Percentiles rank a stretch among this genome's conserved stretches.
Conservation (phyloP, 2,113 vertebrate species). For the Corythornis cristatus region DNA sequence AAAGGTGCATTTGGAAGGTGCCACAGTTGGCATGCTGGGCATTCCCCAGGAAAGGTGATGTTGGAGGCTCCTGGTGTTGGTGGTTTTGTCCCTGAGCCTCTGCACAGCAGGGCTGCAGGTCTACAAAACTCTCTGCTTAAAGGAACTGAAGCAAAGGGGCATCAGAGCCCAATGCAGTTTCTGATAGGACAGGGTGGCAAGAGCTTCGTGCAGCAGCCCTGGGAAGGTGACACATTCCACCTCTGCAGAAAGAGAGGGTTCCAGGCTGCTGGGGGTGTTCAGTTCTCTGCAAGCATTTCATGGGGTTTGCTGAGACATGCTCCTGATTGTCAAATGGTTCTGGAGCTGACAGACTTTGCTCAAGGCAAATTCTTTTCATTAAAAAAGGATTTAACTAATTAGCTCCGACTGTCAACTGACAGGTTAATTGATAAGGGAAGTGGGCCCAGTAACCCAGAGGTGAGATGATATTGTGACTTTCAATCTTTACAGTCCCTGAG, state of each 20-base stretch:
- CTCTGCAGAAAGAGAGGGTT: neutral
- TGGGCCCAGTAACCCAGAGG: slow-evolving; percentile 30
- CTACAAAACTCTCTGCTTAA: neutral
- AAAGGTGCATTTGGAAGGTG: neutral
- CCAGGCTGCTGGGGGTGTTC: neutral
- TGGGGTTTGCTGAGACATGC: slow-evolving; percentile 39
- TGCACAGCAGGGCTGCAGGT: rapidly evolving
- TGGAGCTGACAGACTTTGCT: slow-evolving; percentile 58
- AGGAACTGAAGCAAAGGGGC: neutral
- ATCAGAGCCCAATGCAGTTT: neutral
- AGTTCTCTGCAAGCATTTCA: slow-evolving; percentile 20
- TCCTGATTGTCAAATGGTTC: neutral
- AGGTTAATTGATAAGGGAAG: slow-evolving; percentile 73
- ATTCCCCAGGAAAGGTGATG: neutral
- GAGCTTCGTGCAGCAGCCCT: neutral
- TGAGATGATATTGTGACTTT: slow-evolving; percentile 30
- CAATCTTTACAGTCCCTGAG: slow-evolving; percentile 2
- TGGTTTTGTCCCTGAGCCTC: neutral
- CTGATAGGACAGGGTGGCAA: neutral
- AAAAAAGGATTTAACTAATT: slow-evolving; percentile 73
- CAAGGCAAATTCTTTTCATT: slow-evolving; percentile 72
- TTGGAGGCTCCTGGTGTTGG: neutral
- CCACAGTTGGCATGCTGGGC: rapidly evolving
- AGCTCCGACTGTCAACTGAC: slow-evolving; percentile 45
- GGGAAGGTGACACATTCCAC: rapidly evolving